Percentiles rank a stretch among this genome's conserved stretches.
phyloP scores from a whole-genome alignment of 2,797 vertebrate genomes.

The Avahi laniger region DNA sequence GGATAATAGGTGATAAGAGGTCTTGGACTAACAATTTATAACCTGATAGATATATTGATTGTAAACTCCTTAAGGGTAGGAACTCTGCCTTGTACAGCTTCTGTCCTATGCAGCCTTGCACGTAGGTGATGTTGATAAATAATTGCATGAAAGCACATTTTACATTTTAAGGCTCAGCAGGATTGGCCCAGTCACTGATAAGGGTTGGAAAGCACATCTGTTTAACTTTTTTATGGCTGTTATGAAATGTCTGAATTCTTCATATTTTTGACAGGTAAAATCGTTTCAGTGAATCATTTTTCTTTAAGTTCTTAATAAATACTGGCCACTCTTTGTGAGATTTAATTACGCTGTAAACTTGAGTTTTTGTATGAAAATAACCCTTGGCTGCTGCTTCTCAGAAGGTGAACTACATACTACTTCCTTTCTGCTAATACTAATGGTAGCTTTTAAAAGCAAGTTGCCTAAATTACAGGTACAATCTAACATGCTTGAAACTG shows the following conservation, averaged over 20 bases:
- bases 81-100: neutral
- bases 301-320: neutral
- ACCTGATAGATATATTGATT: neutral
- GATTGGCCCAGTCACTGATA: conserved; percentile 48
- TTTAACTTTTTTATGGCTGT: neutral
- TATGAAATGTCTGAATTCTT: conserved; percentile 30
- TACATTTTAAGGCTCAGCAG: conserved; percentile 44
- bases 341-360: conserved; percentile 9
- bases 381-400: conserved; percentile 8
- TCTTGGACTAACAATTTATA: neutral
- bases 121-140: conserved; percentile 36
- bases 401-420: conserved; percentile 8
- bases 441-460: conserved; percentile 66
- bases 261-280: neutral
- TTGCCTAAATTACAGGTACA: conserved; percentile 71
- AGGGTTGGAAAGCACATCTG: conserved; percentile 39
- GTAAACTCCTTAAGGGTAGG: conserved; percentile 52
- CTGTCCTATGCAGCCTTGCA: neutral
- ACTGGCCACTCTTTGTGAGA: neutral
- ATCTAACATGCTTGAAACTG: conserved; percentile 51
- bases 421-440: conserved; percentile 63
- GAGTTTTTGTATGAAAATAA: conserved; percentile 36
- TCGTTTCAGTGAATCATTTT: neutral
- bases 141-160: neutral
- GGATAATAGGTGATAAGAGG: neutral